These are phyloP conservation scores for Opisthograptis luteolata DNA, from an alignment of 2,888 invertebrate genomes.

Conservation along the genomic window DNA sequence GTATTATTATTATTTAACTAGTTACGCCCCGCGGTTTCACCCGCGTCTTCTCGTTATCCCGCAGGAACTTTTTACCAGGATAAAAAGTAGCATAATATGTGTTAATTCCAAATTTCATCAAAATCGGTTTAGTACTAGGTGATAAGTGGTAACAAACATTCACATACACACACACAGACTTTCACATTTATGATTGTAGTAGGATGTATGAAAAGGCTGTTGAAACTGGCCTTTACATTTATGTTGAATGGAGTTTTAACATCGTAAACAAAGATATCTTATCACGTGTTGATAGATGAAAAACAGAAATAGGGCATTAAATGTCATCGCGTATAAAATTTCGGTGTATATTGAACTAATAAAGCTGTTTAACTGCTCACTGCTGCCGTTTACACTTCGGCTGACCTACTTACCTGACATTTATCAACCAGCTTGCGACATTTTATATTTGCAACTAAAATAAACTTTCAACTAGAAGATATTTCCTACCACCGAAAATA, in stretches of 20 bases:
- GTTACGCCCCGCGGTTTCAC: too few species aligned
- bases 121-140: too few species aligned
- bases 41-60: too few species aligned
- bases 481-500: conserved; percentile 9
- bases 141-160: too few species aligned
- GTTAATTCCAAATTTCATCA: too few species aligned
- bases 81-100: too few species aligned
- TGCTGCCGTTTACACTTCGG: conserved; percentile 57
- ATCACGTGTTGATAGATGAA: conserved; percentile 13
- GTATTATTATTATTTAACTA: too few species aligned
- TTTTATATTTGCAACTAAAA: conserved; percentile 55
- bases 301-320: conserved; percentile 22
- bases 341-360: conserved; percentile 50
- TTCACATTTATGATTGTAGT: too few species aligned
- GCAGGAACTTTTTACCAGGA: too few species aligned
- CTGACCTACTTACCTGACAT: conserved; percentile 68
- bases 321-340: conserved; percentile 31
- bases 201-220: not conserved
- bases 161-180: too few species aligned
- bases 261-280: not conserved
- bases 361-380: conserved; percentile 55
- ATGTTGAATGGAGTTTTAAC: not conserved
- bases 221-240: not conserved
- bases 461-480: conserved; percentile 29
- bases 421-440: conserved; percentile 58